Evolutionary conservation across 2,113 vertebrate species (phyloP), one percentile per base, ranked within the genome.

Genomic region (Glaucomys volans): DNA sequence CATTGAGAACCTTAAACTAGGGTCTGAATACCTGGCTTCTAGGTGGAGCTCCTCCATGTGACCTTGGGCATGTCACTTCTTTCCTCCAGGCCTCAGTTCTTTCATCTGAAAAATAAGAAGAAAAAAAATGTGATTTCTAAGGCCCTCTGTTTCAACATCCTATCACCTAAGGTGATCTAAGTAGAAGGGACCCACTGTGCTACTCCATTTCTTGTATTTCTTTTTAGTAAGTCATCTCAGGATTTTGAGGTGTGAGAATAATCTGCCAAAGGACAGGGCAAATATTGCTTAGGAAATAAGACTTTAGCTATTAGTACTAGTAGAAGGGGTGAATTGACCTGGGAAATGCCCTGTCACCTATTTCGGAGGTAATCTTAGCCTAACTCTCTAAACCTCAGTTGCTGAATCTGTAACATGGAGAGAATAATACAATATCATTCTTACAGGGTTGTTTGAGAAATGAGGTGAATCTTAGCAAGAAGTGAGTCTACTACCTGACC

Each of bases 211-310:
- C 87, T 62, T 26, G 1, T 54, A 80, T 59, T 93, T 97, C 50
- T 69, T 75, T 81, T 47, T 75, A 74, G 82, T 47, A 89, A 75
- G 59, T 94, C 30, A 37, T 69, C n/a, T 94, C 57, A 89, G 91
- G 20, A 69, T 87, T 91, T 91, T 37, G 44, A 94, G 64, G 47
- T 87, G 28, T 96, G 72, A 95, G 91, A 91, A 76, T 69, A 84
- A 80, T 94, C 87, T 97, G 64, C 52, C 67, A 17, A 35, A 93
- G 18, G 72, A 44, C 40, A 26, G 47, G 32, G 86, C 74, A 72
- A 50, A 54, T 54, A 76, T 32, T 91, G 79, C 74, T 80, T 54
- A 81, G 44, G 72, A 47, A 69, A 74, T 26, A 79, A 54, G 77
- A 84, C 37, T 90, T 37, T 59, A 40, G 57, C 57, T 59, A 59